Conservation (phyloP, 2,888 invertebrate genomes). For the Alloscopus bannaensis region DNA sequence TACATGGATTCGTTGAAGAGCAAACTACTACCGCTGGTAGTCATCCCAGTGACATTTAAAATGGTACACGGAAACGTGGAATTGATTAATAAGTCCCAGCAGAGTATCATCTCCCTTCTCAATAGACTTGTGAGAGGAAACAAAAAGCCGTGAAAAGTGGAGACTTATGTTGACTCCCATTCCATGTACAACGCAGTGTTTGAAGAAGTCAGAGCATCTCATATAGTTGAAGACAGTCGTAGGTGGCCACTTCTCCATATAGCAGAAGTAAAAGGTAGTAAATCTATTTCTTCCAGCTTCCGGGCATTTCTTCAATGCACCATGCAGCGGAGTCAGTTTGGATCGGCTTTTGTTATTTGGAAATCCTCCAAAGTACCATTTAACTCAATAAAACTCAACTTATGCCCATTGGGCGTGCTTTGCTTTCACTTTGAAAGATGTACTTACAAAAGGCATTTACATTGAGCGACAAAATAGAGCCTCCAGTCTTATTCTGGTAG, state of each 20-base stretch:
- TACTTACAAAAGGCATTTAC: slow-evolving; percentile 55
- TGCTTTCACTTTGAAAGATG: slow-evolving; percentile 63
- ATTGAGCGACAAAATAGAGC: slow-evolving; percentile 26
- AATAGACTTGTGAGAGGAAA: slow-evolving; percentile 40
- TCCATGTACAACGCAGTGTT: slow-evolving; percentile 1
- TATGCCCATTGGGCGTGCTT: slow-evolving; percentile 62
- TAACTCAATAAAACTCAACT: slow-evolving; percentile 68
- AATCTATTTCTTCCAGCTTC: slow-evolving; percentile 59
- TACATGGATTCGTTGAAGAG: too few relatives aligned
- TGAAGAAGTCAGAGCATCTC: too few relatives aligned
- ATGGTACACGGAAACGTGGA: slow-evolving; percentile 53
- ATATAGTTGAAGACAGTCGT: too few relatives aligned
- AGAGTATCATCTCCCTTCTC: slow-evolving; percentile 40
- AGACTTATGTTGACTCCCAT: not conserved
- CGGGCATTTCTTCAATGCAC: slow-evolving; percentile 49
- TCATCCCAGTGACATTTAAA: slow-evolving; percentile 34
- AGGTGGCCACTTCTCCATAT: too few relatives aligned
- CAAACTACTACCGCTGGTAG: too few relatives aligned
- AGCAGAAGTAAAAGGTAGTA: slow-evolving; percentile 45
- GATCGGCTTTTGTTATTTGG: slow-evolving; percentile 61
- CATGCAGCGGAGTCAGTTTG: slow-evolving; percentile 39
- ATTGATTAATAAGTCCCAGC: slow-evolving; percentile 69
- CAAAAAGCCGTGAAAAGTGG: not conserved
- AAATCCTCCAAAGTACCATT: slow-evolving; percentile 63
- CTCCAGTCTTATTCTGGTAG: not conserved